Base-by-base conservation (phyloP, 2,797 vertebrate genomes). In the Ficedula albicollis region DNA sequence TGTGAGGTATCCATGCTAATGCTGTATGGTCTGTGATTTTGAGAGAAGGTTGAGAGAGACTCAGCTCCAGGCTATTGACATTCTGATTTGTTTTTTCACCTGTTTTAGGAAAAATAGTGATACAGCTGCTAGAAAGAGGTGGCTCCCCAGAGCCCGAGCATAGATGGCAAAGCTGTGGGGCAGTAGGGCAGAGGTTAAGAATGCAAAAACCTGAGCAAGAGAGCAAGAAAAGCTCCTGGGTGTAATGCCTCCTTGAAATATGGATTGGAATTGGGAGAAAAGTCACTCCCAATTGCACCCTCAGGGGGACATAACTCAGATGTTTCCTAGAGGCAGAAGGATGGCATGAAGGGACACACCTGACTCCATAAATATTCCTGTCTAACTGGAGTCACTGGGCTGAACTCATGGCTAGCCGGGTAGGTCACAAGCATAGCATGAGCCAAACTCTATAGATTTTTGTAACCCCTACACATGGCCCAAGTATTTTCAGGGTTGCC, bases 291-390 rank as follows among this genome's bases (percentile, higher is more conserved):
- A 73, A 60, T 32, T 67, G 38, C 39, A 36, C 62, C 51, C 69
- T 76, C 48, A 68, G 59, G 39, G 36, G 15, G 21, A 56, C 48
- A 10, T 63, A 77, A 55, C 56, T 72, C 60, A 59, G 26, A 13
- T 44, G 12, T 79, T 63, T 87, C 38, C 25, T 36, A 5, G 64
- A 67, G 83, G 25, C 2, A 0, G 48, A 55, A 74, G 27, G 32
- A 54, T 0, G 0, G 39, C 26, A 21, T 16, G 39, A 49, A 49
- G 43, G 43, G 67, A 68, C 66, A 77, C 86, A 92, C 84, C 56
- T 90, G 88, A 38, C 78, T 60, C 87, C 16, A 54, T 89, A 84
- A 93, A 87, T 93, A 81, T 43, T 90, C 67, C 66, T 94, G 94
- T 89, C 80, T 52, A 44, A 22, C 52, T 2, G 0, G 51, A 44